Base-by-base conservation (phyloP, 2,888 invertebrate genomes). In the Psococerastis gibbosa region DNA sequence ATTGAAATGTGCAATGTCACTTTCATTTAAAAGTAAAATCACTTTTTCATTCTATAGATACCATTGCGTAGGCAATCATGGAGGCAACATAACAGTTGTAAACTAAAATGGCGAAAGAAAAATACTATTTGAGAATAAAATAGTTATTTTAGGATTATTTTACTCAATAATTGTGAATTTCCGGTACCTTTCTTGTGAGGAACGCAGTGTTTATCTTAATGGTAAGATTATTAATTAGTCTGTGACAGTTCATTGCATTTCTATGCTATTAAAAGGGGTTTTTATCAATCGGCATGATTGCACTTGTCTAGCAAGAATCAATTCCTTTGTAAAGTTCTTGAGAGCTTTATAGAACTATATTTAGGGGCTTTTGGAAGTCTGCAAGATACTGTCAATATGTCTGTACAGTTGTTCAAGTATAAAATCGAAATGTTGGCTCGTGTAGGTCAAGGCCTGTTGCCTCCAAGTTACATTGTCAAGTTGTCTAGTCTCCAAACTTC, bases 401-500 rank as follows among this genome's bases (percentile, higher is more conserved):
- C 5, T 4, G 5, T 3, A 3, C 33, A 15, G 33, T 17, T 33
- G 15, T 33, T 33, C 33, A 9, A 33, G 17, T 3, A 16, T 3
- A 33, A 33, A 33, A 9, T 33, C 16, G 15, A 4, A 9, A 33
- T 33, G 20, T 38, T 18, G 22, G 17, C 20, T 20, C 20, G 38
- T 38, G 15, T 22, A 38, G 38, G 38, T 38, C 38, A 38, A 38
- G 38, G 38, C 15, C 38, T 38, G 38, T 38, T 18, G 38, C 20
- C 38, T 38, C 8, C 22, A 38, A 17, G n/a, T 20, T 38, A 17
- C 38, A 38, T 16, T 38, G 38, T 38, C 38, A 38, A 38, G 38
- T 38, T 38, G n/a, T n/a, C 27, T 27, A 6, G 11, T 27, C 38
- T 20, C 18, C 20, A 17, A n/a, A 38, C 38, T 38, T 38, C 38